phyloP scores from a whole-genome alignment of 2,888 invertebrate genomes.

The Cheilosia soror region DNA sequence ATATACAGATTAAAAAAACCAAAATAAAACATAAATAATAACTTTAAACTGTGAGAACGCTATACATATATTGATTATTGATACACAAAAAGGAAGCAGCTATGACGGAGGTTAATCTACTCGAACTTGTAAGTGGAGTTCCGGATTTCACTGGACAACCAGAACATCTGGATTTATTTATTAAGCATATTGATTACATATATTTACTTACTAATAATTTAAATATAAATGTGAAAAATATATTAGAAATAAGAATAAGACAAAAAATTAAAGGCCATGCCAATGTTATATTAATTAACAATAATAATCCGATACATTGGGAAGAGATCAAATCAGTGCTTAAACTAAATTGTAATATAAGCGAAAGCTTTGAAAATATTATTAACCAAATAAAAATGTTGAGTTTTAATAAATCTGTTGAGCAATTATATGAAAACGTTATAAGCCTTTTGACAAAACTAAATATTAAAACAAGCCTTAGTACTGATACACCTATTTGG shows the following conservation, averaged over 20 bases:
- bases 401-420: conserved; percentile 1
- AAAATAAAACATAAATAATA: not conserved
- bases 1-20: not conserved
- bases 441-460: conserved; percentile 24
- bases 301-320: conserved; percentile 40
- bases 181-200: not conserved
- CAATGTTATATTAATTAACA: conserved; percentile 36
- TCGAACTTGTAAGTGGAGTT: not conserved
- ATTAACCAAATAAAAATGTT: conserved; percentile 24
- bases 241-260: conserved; percentile 35
- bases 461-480: conserved; percentile 34
- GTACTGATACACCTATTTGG: conserved; percentile 18
- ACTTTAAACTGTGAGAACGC: not conserved
- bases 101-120: conserved; percentile 5
- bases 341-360: conserved; percentile 23
- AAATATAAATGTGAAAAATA: conserved; percentile 4
- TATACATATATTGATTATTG: not conserved
- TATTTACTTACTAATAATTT: not conserved
- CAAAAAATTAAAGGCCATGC: conserved; percentile 35
- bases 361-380: conserved; percentile 34
- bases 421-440: conserved; percentile 15
- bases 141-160: conserved; percentile 5
- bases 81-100: conserved; percentile 18
- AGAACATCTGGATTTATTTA: conserved; percentile 13
- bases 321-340: conserved; percentile 16